Evolutionary conservation across 2,888 invertebrate genomes (phyloP).

Genomic region (Pyralis farinalis): DNA sequence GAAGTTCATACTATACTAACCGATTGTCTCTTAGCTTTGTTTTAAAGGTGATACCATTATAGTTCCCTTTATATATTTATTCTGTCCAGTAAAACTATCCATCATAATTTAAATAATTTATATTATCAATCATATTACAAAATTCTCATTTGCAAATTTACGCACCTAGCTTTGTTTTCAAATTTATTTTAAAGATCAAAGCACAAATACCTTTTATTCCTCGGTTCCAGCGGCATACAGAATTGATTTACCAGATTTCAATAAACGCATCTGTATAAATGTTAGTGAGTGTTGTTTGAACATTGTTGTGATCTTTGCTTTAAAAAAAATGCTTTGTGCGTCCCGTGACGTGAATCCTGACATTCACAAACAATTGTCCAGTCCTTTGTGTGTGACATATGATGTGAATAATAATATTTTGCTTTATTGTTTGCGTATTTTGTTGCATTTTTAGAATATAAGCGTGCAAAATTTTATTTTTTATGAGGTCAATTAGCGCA

Average conservation of each 20-base stretch:
- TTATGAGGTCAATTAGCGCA: too few species aligned
- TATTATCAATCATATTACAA: too few species aligned
- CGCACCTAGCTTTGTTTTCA: too few species aligned
- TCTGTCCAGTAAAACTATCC: too few species aligned
- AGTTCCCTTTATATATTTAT: too few species aligned
- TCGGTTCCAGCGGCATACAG: neutral
- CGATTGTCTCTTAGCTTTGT: too few species aligned
- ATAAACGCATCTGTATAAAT: constrained; percentile 33
- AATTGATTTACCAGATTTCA: constrained; percentile 6
- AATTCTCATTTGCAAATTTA: too few species aligned
- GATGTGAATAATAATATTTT: constrained; percentile 6
- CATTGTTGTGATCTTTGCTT: constrained; percentile 63
- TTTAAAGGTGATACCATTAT: too few species aligned
- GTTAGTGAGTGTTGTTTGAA: constrained; percentile 69
- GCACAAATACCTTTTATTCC: neutral
- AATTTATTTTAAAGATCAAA: neutral
- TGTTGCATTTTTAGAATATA: neutral
- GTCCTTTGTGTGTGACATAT: constrained; percentile 4
- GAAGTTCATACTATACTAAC: too few species aligned
- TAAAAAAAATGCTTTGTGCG: constrained; percentile 39
- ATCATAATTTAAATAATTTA: too few species aligned
- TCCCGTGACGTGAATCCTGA: constrained; percentile 3
- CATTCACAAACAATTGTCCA: constrained; percentile 4
- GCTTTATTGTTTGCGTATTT: neutral
- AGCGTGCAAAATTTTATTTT: too few species aligned